Base-by-base conservation (phyloP, 2,888 invertebrate genomes). In the Volucella inanis region DNA sequence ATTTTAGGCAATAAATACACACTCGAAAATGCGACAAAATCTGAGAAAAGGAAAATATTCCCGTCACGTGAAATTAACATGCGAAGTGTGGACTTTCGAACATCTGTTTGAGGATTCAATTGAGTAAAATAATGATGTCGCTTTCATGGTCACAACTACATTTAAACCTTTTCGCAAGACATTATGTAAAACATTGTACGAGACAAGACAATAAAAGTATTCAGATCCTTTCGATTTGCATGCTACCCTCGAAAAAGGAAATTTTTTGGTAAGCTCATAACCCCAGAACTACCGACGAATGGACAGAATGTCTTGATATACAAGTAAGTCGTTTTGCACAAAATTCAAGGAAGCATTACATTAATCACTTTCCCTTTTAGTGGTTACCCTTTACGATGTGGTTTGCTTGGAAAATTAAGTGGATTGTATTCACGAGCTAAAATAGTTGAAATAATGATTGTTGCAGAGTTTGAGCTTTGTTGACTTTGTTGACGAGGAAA, bases 181-280 rank as follows among this genome's bases (percentile, higher is more conserved):
- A 68, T 72, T 78, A 77, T 77, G 67, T 68, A 45, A 43, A 83
- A 78, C 72, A 68, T 72, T 68, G 55, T 64, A 61, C 67, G 49
- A 57, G 77, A 68, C 77, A 62, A 77, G 67, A 74, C 72, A 74
- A 59, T 76, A 65, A 81, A 59, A 76, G 62, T 57, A 47, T 41
- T 18, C 76, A 10, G n/a, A 31, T 31, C n/a, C 45, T 64, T 61
- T 54, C 47, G 76, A 61, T 61, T 76, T 76, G 67, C 68, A 52
- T 52, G 76, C 47, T 67, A 61, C 43, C 68, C 68, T 61, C 68
- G 45, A 76, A 68, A 68, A 61, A 76, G 68, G 41, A 67, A 15
- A 43, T 18, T 54, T 68, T 1, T 38, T 61, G 41, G 38, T 14
- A 38, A 6, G 47, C 64, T 18, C 52, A 43, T 22, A 45, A 54